Base-by-base conservation (phyloP, 2,888 invertebrate genomes). In the Meteorus cinctellus region DNA sequence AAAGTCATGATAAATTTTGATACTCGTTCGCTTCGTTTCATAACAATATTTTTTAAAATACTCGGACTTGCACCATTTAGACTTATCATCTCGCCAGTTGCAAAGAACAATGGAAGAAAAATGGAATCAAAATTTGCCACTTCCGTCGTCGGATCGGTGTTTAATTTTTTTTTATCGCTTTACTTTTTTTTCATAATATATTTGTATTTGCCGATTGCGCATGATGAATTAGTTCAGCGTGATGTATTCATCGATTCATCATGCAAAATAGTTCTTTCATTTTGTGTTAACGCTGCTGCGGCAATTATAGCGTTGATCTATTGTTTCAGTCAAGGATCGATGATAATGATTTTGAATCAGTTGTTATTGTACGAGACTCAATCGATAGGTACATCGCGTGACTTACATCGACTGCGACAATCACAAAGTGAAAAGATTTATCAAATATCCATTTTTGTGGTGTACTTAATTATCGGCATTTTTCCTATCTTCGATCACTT, bases 31-130 rank as follows among this genome's bases (percentile, higher is more conserved):
- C 16, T 29, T 31, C 62, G 62, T 31, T 62, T 62, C 8, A 24
- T 24, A 6, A 19, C 19, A 19, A 29, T 31, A 62, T 29, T 62
- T 62, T 62, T 29, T 29, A 29, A 62, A 62, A 12, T 62, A 14
- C 2, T 62, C 29, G 62, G 62, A 29, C 62, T 62, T n/a, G 29
- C 62, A 16, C 62, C 62, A 62, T 62, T 62, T n/a, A 29, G n/a
- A 4, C 10, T 62, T 29, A 62, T n/a, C 14, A 12, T 31, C 31
- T 4, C 12, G n/a, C 5, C 65, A n/a, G 12, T 4, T 65, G 65
- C 5, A n/a, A 12, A 29, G 3, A 63, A 34, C 16, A 14, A 34
- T n/a, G 4, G 24, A 5, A 19, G 6, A n/a, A 36, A 16, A 19
- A 34, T 41, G 24, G n/a, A 2, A 29, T 12, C 16, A 34, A 31